Evolutionary conservation across 2,113 vertebrate species (phyloP).

Genomic region (Mixornis gularis): DNA sequence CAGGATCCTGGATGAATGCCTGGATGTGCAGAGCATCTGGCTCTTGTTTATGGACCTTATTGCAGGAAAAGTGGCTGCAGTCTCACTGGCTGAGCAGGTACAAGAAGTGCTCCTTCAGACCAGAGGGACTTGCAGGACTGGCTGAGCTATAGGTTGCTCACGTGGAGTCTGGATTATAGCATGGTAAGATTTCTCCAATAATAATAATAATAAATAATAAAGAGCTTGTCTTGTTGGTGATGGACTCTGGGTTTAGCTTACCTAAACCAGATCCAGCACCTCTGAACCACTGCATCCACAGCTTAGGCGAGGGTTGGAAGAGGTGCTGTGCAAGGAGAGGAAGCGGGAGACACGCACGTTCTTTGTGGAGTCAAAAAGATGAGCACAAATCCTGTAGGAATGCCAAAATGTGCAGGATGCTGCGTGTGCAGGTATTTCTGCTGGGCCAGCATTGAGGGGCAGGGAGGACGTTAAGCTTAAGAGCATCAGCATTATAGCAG

Average conservation of each 20-base stretch:
- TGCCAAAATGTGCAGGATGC: slow-evolving; percentile 28
- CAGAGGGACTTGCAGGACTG: not conserved
- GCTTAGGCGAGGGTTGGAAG: not conserved
- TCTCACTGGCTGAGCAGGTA: not conserved
- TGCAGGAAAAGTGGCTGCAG: not conserved
- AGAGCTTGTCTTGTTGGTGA: not conserved
- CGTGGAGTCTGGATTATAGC: not conserved
- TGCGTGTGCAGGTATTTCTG: slow-evolving; percentile 53
- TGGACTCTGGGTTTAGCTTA: not conserved
- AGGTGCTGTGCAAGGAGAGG: not conserved
- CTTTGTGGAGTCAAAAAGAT: slow-evolving; percentile 19
- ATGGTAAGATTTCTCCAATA: not conserved
- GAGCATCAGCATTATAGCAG: slow-evolving; percentile 48
- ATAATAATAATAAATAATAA: not conserved
- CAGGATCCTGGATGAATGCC: not conserved
- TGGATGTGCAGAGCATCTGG: not conserved
- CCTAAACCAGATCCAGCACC: not conserved
- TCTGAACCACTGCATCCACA: not conserved
- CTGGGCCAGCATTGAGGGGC: slow-evolving; percentile 34
- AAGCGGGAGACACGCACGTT: accelerated
- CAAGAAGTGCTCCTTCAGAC: not conserved
- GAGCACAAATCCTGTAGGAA: not conserved
- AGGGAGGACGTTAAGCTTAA: slow-evolving; percentile 5
- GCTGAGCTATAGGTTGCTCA: not conserved
- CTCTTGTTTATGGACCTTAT: not conserved